Base-by-base conservation (phyloP, 2,113 vertebrate species). In the Mastomys coucha region DNA sequence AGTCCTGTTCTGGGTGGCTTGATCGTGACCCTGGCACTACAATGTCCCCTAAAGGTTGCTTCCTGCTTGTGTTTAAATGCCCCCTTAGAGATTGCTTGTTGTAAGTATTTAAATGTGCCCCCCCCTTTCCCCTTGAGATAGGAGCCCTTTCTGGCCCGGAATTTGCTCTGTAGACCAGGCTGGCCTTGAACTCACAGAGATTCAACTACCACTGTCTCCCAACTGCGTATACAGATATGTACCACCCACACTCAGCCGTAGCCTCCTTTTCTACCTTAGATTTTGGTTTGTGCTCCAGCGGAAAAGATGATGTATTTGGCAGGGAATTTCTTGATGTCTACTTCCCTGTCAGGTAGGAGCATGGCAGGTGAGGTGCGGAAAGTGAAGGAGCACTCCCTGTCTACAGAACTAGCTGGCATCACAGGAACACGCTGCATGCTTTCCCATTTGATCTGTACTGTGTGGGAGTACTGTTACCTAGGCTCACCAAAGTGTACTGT, bases 221-320 rank as follows among this genome's bases (percentile, higher is more conserved):
- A 19, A n/a, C 20, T 81, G 20, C 19, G 17, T 13, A 24, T n/a
- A 81, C n/a, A 60, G 80, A 39, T 39, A 60, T 14, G 3, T 22
- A 39, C 36, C 22, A 16, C 45, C 36, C 4, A 7, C n/a, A 24
- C 80, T 82, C 80, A 82, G 80, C 80, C 60, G 56, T 60, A 82
- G 12, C 36, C 12, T 60, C 33, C 82, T 97, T 94, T 84, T 77
- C 36, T 93, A 9, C n/a, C 88, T 86, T 56, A n/a, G 33, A 80
- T 96, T 93, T 93, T 51, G 16, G 63, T 94, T 88, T 90, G 87
- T 42, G 20, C 20, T 80, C 67, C 9, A 76, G 28, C 65, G 36
- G 82, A 88, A 93, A 90, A 90, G 63, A 80, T 42, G 56, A 76
- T n/a, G 26, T 10, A 91, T 65, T 65, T 95, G 17, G 1, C 67